A percentile compares a stretch with the other conserved stretches of the same genome.
phyloP scores from a whole-genome alignment of 2,888 invertebrate genomes.

The Coecobrya sp. region DNA sequence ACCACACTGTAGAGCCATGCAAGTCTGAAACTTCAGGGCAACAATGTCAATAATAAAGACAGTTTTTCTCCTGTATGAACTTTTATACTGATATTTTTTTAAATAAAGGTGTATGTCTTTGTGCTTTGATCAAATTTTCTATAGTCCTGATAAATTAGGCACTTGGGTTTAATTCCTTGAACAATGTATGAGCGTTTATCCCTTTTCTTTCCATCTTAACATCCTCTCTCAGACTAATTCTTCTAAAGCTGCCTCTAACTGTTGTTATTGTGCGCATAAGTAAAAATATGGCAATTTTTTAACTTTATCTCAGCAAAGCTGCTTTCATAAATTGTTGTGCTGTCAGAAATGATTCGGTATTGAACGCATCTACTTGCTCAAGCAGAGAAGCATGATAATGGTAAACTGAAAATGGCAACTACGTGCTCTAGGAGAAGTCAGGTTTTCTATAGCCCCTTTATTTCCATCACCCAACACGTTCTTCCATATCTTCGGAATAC shows the following conservation, averaged over 20 bases:
- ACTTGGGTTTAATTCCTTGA: no score
- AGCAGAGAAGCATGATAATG: background rate
- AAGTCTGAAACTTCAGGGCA: slow-evolving; percentile 76
- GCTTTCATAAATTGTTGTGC: background rate
- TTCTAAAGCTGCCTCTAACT: background rate
- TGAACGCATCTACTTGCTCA: background rate
- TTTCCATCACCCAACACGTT: slow-evolving; percentile 53
- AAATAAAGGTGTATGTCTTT: background rate
- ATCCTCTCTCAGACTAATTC: slow-evolving; percentile 31
- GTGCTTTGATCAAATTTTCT: no score
- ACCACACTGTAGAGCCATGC: slow-evolving; percentile 80
- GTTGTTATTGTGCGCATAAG: slow-evolving; percentile 31
- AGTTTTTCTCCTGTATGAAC: slow-evolving; percentile 44
- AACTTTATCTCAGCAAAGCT: background rate
- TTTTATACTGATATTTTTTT: slow-evolving; percentile 48
- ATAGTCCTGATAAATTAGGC: no score
- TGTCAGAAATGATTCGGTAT: background rate
- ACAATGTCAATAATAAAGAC: slow-evolving; percentile 47
- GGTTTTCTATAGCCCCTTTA: slow-evolving; percentile 9
- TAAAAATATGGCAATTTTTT: background rate
- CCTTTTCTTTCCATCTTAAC: no score
- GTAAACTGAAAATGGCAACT: background rate
- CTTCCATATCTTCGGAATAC: slow-evolving; percentile 65
- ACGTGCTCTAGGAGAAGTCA: slow-evolving; percentile 34
- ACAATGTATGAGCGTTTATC: no score